Evolutionary conservation across 1,140 invertebrate genomes (phyloP), one percentile per base, ranked within the genome.

Genomic region (Bicyclus anynana): DNA sequence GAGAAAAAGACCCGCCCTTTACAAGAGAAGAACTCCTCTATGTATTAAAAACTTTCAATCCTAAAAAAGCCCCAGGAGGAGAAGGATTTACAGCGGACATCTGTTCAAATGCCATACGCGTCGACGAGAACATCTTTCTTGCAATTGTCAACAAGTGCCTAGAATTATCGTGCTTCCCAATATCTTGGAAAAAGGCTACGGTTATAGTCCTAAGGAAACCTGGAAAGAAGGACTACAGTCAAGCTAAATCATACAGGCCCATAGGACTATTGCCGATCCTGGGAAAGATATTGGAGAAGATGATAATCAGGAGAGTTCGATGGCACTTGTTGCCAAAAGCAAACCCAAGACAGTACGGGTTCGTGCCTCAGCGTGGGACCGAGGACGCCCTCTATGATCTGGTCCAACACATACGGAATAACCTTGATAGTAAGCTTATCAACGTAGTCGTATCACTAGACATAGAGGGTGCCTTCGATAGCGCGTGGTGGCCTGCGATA

Each of bases 401-500:
- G 17, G 44, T 61, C 23, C 13, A 16, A 5, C 54, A 61, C 9
- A 47, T 65, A 29, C 13, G 23, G 5, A 4, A 3, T 1, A 44
- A 57, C 9, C 5, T 65, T 0, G 12, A 50, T 18, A n/a, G 26
- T 2, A 61, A 61, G 27, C 46, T 44, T 6, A 21, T 60, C 3
- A 27, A 47, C 0, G 16, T 27, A 0, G 5, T 57, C 4, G 29
- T 65, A 21, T 65, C 63, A n/a, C 29, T 65, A 14, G 62, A 65
- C 26, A 65, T 65, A 59, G 62, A 65, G 49, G 62, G 55, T 0
- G 40, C 52, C 9, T 35, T 54, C 17, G 40, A 54, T 17, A 46
- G 5, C 17, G 52, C 52, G 0, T 53, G 52, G 52, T 51, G 33
- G 49, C 49, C 49, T 9, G 49, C 49, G 0, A 3, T 51, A 18